These are phyloP conservation scores for Zootoca vivipara DNA, from an alignment of 2,113 vertebrate species.

Conservation along the genomic window DNA sequence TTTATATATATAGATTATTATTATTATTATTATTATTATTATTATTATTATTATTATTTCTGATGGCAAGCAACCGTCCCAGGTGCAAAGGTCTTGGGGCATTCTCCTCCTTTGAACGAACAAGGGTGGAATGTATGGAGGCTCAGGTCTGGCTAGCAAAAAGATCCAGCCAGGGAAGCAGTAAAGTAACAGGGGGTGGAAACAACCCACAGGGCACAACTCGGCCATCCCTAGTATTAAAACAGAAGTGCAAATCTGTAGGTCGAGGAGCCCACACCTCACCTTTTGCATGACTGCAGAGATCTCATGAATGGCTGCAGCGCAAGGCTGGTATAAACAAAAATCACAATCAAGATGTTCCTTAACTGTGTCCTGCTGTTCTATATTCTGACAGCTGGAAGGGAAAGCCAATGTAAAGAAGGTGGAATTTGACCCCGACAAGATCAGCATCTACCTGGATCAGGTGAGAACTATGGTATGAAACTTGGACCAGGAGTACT, in stretches of 20 bases:
- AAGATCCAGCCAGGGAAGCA: background rate
- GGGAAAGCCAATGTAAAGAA: background rate
- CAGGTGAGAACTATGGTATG: background rate
- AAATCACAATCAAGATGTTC: background rate
- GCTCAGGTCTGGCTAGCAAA: too few species aligned
- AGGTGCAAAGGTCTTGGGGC: background rate
- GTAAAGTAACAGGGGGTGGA: background rate
- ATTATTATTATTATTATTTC: too few species aligned
- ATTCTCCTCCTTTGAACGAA: background rate
- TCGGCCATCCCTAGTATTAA: background rate
- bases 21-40: too few species aligned
- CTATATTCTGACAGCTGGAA: background rate
- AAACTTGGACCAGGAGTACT: background rate
- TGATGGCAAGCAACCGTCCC: background rate
- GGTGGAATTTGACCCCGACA: background rate
- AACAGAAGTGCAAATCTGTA: background rate
- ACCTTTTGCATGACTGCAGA: background rate
- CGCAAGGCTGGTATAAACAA: background rate
- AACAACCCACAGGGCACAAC: background rate
- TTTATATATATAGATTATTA: too few species aligned
- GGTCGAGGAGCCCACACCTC: background rate
- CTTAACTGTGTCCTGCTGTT: background rate
- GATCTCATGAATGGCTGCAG: background rate
- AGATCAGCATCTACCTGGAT: constrained; percentile 4
- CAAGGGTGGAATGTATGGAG: background rate